phyloP scores from a whole-genome alignment of 1,140 invertebrate genomes.

The Aphaenogaster floridana region DNA sequence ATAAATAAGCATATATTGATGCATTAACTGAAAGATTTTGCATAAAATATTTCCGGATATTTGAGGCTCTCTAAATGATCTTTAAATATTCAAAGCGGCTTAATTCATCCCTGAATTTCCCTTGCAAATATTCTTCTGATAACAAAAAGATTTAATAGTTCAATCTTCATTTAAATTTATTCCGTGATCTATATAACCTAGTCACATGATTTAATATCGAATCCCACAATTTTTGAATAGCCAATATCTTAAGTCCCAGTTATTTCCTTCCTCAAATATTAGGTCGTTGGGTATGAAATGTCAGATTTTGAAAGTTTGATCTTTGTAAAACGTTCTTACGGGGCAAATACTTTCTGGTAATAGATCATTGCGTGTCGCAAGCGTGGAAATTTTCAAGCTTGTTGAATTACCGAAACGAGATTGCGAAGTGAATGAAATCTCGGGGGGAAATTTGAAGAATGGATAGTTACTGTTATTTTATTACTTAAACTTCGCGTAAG shows the following conservation, averaged over 20 bases:
- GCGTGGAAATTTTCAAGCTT: neutral
- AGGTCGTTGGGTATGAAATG: slow-evolving; percentile 45
- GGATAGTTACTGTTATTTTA: slow-evolving; percentile 34
- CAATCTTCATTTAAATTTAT: slow-evolving; percentile 8
- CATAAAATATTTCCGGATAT: neutral
- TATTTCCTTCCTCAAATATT: slow-evolving; percentile 51
- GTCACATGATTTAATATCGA: slow-evolving; percentile 22
- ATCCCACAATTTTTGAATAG: slow-evolving; percentile 31
- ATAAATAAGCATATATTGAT: neutral
- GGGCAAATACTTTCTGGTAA: neutral
- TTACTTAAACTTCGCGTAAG: slow-evolving; percentile 28
- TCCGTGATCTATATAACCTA: neutral
- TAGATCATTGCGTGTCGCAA: neutral
- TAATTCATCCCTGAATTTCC: neutral
- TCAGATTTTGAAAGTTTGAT: slow-evolving; percentile 31
- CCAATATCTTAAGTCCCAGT: slow-evolving; percentile 32
- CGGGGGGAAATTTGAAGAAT: neutral
- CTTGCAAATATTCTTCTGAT: slow-evolving; percentile 14
- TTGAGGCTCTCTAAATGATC: neutral
- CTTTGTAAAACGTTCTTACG: slow-evolving; percentile 1
- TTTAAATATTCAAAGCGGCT: slow-evolving; percentile 9
- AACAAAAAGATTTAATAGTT: slow-evolving; percentile 12
- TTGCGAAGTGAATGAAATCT: neutral
- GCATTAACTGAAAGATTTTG: neutral
- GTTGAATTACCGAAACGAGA: neutral